Conservation (phyloP, 2,113 vertebrate genomes). For the Apodemus speciosus region DNA sequence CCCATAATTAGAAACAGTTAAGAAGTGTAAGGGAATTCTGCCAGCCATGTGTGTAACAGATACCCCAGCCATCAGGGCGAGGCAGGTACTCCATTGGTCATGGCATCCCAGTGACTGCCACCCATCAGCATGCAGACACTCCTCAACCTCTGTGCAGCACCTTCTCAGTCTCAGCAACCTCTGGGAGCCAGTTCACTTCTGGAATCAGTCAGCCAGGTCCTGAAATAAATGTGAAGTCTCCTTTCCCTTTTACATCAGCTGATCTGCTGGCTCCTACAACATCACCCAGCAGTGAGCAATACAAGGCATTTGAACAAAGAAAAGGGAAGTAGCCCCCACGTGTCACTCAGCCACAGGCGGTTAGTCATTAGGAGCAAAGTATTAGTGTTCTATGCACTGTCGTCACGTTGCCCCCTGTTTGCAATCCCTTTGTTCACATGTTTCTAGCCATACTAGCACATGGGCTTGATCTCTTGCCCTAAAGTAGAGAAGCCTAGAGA, state of each 20-base stretch:
- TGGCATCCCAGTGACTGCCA: neutral
- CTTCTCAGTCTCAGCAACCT: neutral
- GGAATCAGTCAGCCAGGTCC: slow-evolving; percentile 3
- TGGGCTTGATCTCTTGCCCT: neutral
- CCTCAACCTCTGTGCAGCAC: slow-evolving; percentile 14
- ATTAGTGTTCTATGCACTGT: neutral
- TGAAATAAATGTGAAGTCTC: slow-evolving; percentile 20
- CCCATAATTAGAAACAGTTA: slow-evolving; percentile 42
- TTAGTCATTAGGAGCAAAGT: neutral
- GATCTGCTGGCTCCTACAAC: neutral
- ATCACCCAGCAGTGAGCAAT: neutral
- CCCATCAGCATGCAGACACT: neutral
- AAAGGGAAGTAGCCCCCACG: neutral
- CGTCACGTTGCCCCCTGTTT: neutral
- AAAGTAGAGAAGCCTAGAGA: neutral
- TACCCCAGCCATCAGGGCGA: neutral
- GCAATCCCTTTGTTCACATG: neutral
- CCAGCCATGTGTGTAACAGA: slow-evolving; percentile 2
- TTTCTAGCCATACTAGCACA: neutral
- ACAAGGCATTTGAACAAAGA: neutral
- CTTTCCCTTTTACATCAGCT: neutral
- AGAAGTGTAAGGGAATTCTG: neutral
- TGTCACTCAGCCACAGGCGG: neutral
- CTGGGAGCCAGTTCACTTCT: neutral
- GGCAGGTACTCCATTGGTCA: neutral